Percentiles rank a stretch among this genome's conserved stretches.
These are phyloP conservation scores for Callaeas wilsoni DNA, from an alignment of 2,113 vertebrate genomes.

Conservation along the genomic window DNA sequence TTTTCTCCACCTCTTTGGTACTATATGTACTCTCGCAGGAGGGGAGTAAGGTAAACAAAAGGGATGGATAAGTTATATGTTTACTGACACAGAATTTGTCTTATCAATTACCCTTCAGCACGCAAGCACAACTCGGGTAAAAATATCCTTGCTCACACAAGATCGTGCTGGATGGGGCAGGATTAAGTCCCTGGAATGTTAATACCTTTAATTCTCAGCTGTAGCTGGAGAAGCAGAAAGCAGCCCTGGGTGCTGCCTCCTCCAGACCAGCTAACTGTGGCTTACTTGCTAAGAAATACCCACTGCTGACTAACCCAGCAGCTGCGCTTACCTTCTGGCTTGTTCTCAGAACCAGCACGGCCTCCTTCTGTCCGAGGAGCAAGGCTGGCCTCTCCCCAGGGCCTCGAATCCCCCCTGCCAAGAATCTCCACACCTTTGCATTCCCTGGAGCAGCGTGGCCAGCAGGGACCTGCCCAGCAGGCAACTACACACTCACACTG, in stretches of 20 bases:
- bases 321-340: fast-evolving
- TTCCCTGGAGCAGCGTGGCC: background rate
- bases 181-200: slow-evolving; percentile 34
- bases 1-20: background rate
- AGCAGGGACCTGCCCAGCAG: background rate
- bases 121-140: background rate
- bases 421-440: fast-evolving
- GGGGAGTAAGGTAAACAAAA: background rate
- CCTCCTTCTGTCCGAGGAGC: background rate
- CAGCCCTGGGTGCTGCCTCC: background rate
- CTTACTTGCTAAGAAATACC: background rate
- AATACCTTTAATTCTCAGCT: slow-evolving; percentile 8
- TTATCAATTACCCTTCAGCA: background rate
- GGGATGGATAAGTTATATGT: background rate
- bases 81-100: background rate
- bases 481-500: fast-evolving
- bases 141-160: background rate
- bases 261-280: background rate
- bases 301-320: background rate
- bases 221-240: background rate
- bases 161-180: background rate
- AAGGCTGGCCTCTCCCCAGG: background rate
- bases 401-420: fast-evolving
- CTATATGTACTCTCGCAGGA: background rate
- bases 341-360: background rate